Evolutionary conservation across 2,797 vertebrate species (phyloP).

Genomic region (Melanotaenia parkinsoni): DNA sequence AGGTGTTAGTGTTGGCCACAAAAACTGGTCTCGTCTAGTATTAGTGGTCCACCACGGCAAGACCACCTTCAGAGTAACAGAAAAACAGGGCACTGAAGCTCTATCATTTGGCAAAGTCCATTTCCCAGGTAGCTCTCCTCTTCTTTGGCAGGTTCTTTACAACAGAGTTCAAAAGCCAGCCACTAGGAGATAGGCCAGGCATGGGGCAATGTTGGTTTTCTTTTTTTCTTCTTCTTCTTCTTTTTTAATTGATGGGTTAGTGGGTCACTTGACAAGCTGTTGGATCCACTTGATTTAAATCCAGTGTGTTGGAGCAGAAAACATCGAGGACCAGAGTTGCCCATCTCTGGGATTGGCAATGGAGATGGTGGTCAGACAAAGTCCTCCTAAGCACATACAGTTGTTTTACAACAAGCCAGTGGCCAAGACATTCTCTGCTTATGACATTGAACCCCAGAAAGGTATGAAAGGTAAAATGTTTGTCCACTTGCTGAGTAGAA

Average conservation of each 20-base stretch:
- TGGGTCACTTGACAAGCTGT: no score
- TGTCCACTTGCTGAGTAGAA: no score
- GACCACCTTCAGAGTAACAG: conserved; percentile 16
- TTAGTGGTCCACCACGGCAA: conserved; percentile 40
- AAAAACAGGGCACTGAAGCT: conserved; percentile 22
- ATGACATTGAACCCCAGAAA: no score
- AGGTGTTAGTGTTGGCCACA: conserved; percentile 20
- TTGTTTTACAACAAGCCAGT: conserved; percentile 43
- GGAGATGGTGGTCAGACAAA: not conserved
- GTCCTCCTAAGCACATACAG: conserved; percentile 11
- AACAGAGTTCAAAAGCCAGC: not conserved
- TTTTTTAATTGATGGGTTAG: no score
- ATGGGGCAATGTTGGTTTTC: no score
- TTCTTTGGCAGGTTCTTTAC: conserved; percentile 43
- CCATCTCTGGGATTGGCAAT: not conserved
- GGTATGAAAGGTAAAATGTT: no score
- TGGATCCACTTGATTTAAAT: no score
- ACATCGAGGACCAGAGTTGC: no score
- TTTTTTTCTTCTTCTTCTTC: no score
- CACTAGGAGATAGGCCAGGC: no score
- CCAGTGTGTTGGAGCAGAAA: no score
- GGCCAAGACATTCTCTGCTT: not conserved
- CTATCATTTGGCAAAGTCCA: conserved; percentile 22
- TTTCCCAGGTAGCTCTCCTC: conserved; percentile 29
- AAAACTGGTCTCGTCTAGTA: conserved; percentile 51